Percentiles rank a stretch among this genome's conserved stretches.
Conservation (phyloP, 2,797 vertebrate genomes). For the Enteromius mattozi region DNA sequence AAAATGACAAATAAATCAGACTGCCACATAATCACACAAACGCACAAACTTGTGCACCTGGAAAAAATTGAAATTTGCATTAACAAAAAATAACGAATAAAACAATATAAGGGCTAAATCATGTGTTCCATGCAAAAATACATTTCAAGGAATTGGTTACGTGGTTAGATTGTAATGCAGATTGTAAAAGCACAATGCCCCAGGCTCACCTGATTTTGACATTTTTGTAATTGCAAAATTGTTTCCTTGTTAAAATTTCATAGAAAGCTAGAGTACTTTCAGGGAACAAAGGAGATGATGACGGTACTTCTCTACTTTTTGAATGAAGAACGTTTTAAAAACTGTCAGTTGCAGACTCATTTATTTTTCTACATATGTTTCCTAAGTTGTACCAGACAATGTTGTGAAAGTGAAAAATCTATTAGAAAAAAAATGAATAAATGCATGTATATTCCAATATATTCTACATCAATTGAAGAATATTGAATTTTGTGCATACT, state of each 20-base stretch:
- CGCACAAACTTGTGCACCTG: too few species aligned
- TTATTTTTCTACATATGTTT: neutral
- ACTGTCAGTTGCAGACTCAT: neutral
- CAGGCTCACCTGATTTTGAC: neutral
- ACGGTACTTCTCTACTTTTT: neutral
- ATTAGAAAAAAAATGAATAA: neutral
- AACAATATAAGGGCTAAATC: neutral
- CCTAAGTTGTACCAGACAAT: neutral
- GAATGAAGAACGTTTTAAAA: neutral
- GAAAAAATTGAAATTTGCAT: too few species aligned
- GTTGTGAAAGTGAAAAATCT: neutral
- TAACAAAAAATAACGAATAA: neutral
- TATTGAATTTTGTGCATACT: neutral
- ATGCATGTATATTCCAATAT: neutral
- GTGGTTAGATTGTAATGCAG: neutral
- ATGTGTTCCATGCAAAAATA: neutral
- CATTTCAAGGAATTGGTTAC: neutral
- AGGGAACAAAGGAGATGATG: neutral
- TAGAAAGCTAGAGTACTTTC: neutral
- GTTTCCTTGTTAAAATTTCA: neutral
- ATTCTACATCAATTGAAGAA: neutral
- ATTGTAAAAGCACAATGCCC: neutral
- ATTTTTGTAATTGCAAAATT: neutral
- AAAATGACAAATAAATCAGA: slow-evolving; percentile 14
- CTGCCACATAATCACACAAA: neutral